Percentiles rank a stretch among this genome's conserved stretches.
Evolutionary conservation across 2,888 invertebrate genomes (phyloP).

Genomic region (Heterodera filipjevi): DNA sequence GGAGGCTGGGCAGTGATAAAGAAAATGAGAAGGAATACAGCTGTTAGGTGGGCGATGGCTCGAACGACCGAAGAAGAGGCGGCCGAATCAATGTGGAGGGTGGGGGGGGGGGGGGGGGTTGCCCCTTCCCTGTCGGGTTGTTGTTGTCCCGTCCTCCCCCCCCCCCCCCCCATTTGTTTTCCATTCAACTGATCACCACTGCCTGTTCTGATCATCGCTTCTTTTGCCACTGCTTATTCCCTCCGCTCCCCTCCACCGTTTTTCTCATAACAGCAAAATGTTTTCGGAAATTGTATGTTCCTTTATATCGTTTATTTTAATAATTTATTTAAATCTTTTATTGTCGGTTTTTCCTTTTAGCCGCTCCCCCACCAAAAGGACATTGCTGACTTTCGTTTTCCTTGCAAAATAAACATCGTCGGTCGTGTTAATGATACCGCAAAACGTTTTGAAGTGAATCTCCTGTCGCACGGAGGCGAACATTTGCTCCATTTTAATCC

Average conservation of each 20-base stretch:
- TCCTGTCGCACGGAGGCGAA: conserved; percentile 32
- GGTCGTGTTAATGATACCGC: conserved; percentile 36
- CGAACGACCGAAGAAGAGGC: no score
- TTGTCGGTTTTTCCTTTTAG: conserved; percentile 2
- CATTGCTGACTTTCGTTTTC: conserved; percentile 12
- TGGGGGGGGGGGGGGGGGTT: no score
- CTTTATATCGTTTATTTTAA: neutral
- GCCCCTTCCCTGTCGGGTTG: no score
- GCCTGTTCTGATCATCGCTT: neutral
- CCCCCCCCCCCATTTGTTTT: neutral
- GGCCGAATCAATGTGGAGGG: no score
- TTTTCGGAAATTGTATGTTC: neutral
- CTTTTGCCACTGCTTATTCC: neutral
- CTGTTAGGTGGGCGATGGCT: neutral
- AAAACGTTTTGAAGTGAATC: conserved; percentile 35
- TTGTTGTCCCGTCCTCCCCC: neutral
- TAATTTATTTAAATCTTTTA: neutral
- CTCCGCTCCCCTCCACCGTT: neutral
- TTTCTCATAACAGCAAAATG: neutral
- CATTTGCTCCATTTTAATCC: conserved; percentile 37
- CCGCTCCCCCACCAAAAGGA: conserved; percentile 22
- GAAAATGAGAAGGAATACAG: neutral
- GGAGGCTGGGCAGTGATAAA: neutral
- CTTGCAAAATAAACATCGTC: conserved; percentile 26
- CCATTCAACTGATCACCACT: neutral